Conservation (phyloP, 2,113 vertebrate genomes). For the Amphiprion percula region DNA sequence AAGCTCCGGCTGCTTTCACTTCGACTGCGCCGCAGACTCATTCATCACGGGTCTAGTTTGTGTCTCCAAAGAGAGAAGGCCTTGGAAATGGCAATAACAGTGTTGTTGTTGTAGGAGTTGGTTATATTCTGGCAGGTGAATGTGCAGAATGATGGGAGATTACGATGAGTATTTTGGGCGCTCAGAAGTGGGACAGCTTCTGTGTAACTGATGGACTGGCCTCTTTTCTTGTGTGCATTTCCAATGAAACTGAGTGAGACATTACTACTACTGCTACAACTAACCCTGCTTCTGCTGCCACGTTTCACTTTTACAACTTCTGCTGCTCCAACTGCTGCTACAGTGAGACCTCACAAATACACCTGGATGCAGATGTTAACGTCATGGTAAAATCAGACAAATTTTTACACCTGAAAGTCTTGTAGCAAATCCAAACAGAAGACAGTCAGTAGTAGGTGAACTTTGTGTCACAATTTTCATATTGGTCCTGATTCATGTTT, state of each 20-base stretch:
- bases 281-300: background rate
- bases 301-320: background rate
- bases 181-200: constrained; percentile 58
- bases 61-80: constrained; percentile 20
- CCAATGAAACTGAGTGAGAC: constrained; percentile 12
- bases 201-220: constrained; percentile 32
- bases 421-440: background rate
- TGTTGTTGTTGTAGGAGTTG: constrained; percentile 29
- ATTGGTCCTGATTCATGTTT: background rate
- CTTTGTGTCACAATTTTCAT: background rate
- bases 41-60: constrained; percentile 62
- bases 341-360: too few relatives aligned
- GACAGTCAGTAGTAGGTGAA: background rate
- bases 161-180: constrained; percentile 27
- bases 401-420: too few relatives aligned
- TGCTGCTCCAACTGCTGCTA: background rate
- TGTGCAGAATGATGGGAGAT: constrained; percentile 24
- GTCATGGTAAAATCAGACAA: too few relatives aligned
- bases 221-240: constrained; percentile 44
- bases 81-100: constrained; percentile 8
- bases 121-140: constrained; percentile 34
- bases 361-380: too few relatives aligned
- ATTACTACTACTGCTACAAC: background rate
- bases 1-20: constrained; percentile 30
- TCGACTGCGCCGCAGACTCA: constrained; percentile 41